A percentile compares a stretch with the other conserved stretches of the same genome.
Conservation (phyloP, 2,113 vertebrate genomes). For the Redunca redunca region DNA sequence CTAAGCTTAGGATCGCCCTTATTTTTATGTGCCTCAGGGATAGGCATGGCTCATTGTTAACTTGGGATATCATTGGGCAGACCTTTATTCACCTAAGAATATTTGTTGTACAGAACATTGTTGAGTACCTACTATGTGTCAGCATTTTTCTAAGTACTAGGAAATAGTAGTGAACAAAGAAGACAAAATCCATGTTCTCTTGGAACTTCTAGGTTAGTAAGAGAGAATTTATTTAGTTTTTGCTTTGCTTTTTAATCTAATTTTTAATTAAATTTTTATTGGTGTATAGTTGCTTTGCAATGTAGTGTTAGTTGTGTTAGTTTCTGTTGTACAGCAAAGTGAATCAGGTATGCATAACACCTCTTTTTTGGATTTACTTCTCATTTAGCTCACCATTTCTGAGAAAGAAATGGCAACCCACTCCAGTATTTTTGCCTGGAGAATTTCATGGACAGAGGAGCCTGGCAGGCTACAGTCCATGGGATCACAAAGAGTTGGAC, state of each 20-base stretch:
- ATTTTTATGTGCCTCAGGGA: neutral
- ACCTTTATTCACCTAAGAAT: neutral
- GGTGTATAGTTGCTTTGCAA: neutral
- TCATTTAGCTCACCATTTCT: neutral
- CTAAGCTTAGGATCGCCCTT: neutral
- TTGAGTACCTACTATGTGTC: neutral
- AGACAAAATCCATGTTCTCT: neutral
- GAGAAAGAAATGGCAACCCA: neutral
- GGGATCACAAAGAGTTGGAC: neutral
- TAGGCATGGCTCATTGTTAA: neutral
- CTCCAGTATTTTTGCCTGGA: neutral
- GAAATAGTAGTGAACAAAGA: neutral
- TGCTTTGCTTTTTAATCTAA: neutral
- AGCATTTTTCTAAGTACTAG: neutral
- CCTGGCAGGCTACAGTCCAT: neutral
- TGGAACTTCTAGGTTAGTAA: neutral
- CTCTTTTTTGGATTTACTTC: neutral
- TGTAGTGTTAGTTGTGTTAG: neutral
- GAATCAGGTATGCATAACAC: neutral
- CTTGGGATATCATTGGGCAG: neutral
- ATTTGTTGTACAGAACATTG: neutral
- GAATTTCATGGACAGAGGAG: neutral
- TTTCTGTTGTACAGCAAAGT: neutral
- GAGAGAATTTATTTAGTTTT: neutral
- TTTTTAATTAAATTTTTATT: neutral